Conservation (phyloP, 2,113 vertebrate species). For the Lampris incognitus region DNA sequence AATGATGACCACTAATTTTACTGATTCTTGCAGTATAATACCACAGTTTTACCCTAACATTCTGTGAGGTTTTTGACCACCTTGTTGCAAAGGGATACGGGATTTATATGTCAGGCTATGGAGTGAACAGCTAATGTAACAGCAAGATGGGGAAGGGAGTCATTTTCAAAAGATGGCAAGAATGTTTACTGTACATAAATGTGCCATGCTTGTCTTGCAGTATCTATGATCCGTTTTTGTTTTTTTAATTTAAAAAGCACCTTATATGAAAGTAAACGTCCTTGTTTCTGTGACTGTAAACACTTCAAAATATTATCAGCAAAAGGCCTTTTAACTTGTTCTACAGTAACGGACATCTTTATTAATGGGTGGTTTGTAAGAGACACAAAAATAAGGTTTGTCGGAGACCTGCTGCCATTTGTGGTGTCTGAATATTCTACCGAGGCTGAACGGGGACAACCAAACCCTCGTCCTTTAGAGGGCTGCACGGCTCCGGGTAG, state of each 20-base stretch:
- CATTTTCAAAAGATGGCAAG: slow-evolving; percentile 9
- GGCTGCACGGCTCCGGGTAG: background rate
- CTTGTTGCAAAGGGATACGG: slow-evolving; percentile 7
- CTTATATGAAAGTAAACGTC: slow-evolving; percentile 54
- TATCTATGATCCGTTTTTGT: slow-evolving; percentile 54
- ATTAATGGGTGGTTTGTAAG: slow-evolving; percentile 6
- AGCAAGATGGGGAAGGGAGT: slow-evolving; percentile 9
- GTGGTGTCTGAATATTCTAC: slow-evolving; percentile 35
- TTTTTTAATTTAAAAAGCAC: slow-evolving; percentile 42
- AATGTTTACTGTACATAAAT: slow-evolving; percentile 74
- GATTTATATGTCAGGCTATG: slow-evolving; percentile 36
- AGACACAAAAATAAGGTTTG: background rate
- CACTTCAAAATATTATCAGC: slow-evolving; percentile 25
- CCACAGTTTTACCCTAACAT: slow-evolving; percentile 46
- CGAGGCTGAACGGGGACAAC: slow-evolving; percentile 61
- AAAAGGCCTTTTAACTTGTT: slow-evolving; percentile 23
- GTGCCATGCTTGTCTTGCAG: slow-evolving; percentile 61
- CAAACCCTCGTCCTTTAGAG: slow-evolving; percentile 5
- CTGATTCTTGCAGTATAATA: slow-evolving; percentile 61
- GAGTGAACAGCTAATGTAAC: slow-evolving; percentile 46
- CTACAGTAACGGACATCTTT: background rate
- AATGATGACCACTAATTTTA: slow-evolving; percentile 38
- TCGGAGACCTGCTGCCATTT: slow-evolving; percentile 6
- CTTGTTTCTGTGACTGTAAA: slow-evolving; percentile 56
- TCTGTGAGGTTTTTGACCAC: slow-evolving; percentile 58